Evolutionary conservation across 1,140 invertebrate species (phyloP).

Genomic region (Parasteatoda tepidariorum): DNA sequence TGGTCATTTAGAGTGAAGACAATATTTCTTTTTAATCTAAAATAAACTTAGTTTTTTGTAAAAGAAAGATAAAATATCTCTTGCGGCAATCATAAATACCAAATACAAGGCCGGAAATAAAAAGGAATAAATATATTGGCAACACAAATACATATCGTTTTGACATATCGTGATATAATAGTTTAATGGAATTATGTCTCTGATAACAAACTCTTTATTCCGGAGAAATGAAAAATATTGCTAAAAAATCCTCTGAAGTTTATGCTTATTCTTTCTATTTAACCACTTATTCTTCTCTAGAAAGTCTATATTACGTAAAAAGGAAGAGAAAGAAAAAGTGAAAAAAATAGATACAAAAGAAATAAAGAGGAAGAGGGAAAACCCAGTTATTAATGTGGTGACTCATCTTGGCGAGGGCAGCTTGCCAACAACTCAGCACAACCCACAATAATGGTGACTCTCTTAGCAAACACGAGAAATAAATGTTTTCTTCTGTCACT

Average conservation of each 20-base stretch:
- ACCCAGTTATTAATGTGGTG: slow-evolving; percentile 46
- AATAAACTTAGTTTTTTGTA: too few relatives aligned
- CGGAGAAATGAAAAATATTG: not conserved
- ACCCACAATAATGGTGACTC: slow-evolving; percentile 35
- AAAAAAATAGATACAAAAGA: slow-evolving; percentile 2
- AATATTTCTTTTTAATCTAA: too few relatives aligned
- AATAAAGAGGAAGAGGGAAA: slow-evolving; percentile 3
- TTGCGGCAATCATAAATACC: too few relatives aligned
- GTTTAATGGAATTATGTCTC: slow-evolving; percentile 25
- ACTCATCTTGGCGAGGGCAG: slow-evolving; percentile 45
- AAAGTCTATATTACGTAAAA: slow-evolving; percentile 26
- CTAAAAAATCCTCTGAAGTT: not conserved
- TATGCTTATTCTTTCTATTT: not conserved
- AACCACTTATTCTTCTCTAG: not conserved
- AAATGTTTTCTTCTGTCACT: slow-evolving; percentile 51
- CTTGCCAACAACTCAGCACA: slow-evolving; percentile 47
- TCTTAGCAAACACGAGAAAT: slow-evolving; percentile 44
- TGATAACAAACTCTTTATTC: slow-evolving; percentile 4
- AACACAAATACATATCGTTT: not conserved
- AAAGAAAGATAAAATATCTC: too few relatives aligned
- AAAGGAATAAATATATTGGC: too few relatives aligned
- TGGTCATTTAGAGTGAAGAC: too few relatives aligned
- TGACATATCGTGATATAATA: not conserved
- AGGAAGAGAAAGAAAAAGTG: not conserved
- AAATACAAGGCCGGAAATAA: too few relatives aligned